Evolutionary conservation across 2,888 invertebrate genomes (phyloP).

Genomic region (Hirtodrosophila histrioides): DNA sequence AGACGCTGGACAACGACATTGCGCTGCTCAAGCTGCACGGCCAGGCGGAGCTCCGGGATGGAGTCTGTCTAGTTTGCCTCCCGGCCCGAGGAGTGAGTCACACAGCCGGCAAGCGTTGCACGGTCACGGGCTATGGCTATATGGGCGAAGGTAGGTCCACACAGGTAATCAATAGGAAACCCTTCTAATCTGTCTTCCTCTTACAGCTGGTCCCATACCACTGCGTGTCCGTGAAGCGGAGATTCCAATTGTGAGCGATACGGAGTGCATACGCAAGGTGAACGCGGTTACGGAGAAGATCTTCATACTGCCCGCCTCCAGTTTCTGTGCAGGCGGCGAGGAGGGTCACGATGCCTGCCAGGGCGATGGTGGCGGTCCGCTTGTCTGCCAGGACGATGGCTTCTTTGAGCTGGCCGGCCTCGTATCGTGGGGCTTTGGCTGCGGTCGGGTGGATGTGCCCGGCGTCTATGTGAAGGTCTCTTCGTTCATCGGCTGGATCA

Average conservation of each 20-base stretch:
- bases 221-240: slow-evolving; percentile 94
- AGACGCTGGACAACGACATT: slow-evolving; percentile 97
- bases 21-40: slow-evolving; percentile 95
- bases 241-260: slow-evolving; percentile 95
- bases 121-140: slow-evolving; percentile 97
- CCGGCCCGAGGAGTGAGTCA: slow-evolving; percentile 95
- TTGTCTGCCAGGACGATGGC: slow-evolving; percentile 96
- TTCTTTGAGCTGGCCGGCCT: slow-evolving; percentile 96
- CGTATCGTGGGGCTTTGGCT: slow-evolving; percentile 97
- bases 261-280: slow-evolving; percentile 95
- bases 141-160: slow-evolving; percentile 92
- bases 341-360: slow-evolving; percentile 97
- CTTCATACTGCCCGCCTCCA: slow-evolving; percentile 95
- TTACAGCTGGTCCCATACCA: slow-evolving; percentile 93
- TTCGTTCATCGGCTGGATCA: slow-evolving; percentile 98
- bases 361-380: slow-evolving; percentile 97
- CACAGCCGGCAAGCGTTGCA: slow-evolving; percentile 95
- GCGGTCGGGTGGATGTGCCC: slow-evolving; percentile 96
- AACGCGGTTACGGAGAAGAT: slow-evolving; percentile 98
- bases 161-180: background rate
- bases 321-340: slow-evolving; percentile 97
- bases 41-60: slow-evolving; percentile 94
- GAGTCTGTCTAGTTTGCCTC: slow-evolving; percentile 89
- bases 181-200: background rate
- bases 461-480: slow-evolving; percentile 99